These are phyloP conservation scores for Charadrius vociferus DNA, from an alignment of 2,113 vertebrate species.

Conservation along the genomic window DNA sequence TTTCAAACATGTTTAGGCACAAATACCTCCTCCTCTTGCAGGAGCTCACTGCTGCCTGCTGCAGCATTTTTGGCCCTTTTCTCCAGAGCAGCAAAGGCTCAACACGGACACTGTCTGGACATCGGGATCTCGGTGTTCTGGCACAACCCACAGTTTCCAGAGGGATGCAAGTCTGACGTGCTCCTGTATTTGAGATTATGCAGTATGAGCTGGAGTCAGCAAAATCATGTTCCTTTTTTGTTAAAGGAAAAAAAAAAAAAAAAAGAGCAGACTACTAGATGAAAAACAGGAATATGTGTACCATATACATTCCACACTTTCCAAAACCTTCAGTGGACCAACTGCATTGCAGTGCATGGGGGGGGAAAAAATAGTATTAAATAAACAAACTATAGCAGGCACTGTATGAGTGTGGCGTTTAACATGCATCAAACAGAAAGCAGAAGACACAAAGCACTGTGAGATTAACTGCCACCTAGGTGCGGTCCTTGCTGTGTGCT, in stretches of 20 bases:
- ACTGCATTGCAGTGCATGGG: not conserved
- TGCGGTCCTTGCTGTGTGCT: not conserved
- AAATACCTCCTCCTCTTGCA: not conserved
- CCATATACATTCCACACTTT: not conserved
- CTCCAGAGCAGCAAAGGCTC: not conserved
- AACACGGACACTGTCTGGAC: not conserved
- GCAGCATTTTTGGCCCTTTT: not conserved
- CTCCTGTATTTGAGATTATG: not conserved
- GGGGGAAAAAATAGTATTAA: not conserved
- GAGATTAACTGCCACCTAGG: not conserved
- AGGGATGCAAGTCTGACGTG: not conserved
- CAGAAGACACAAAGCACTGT: not conserved
- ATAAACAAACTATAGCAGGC: not conserved
- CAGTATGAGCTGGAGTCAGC: not conserved
- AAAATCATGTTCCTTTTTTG: not conserved
- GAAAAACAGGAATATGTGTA: not conserved
- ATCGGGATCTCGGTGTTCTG: not conserved
- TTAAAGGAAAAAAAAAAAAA: not conserved
- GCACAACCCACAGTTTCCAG: not conserved
- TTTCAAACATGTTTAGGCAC: conserved; percentile 8
- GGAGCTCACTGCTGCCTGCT: not conserved
- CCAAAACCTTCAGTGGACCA: not conserved
- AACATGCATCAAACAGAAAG: not conserved
- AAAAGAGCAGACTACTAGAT: not conserved
- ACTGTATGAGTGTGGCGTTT: not conserved